Evolutionary conservation across 2,797 vertebrate species (phyloP).

Genomic region (Nasua narica): DNA sequence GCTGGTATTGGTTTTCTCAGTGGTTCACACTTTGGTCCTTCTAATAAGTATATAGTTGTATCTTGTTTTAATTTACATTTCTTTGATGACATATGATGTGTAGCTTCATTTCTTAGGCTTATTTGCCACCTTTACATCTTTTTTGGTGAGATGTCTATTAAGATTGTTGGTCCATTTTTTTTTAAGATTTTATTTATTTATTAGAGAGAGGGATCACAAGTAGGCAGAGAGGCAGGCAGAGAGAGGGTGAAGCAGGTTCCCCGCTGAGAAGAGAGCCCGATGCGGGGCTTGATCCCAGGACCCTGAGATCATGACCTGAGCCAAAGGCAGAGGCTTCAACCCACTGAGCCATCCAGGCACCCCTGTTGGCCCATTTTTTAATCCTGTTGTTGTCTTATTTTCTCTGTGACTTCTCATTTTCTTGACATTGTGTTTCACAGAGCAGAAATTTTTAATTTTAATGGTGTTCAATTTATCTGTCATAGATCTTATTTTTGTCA

Average conservation of each 20-base stretch:
- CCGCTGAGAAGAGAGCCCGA: too few species aligned
- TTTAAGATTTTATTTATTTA: too few species aligned
- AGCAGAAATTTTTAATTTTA: slow-evolving; percentile 14
- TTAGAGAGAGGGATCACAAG: too few species aligned
- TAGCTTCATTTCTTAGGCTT: not conserved
- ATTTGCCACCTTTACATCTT: not conserved
- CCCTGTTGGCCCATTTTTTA: not conserved
- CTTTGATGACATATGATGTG: not conserved
- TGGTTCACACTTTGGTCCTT: not conserved
- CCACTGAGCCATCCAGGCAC: too few species aligned
- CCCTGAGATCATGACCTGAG: too few species aligned
- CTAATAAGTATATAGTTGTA: not conserved
- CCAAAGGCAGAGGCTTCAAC: too few species aligned
- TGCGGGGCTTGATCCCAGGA: too few species aligned
- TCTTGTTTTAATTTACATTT: not conserved
- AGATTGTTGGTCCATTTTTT: too few species aligned
- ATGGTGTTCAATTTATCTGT: not conserved
- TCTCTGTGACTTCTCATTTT: not conserved
- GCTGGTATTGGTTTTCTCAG: not conserved
- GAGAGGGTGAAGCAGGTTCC: too few species aligned
- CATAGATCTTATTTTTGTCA: too few species aligned
- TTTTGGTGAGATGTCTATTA: not conserved
- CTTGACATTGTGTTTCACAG: not conserved
- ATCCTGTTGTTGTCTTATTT: not conserved
- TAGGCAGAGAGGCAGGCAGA: too few species aligned